phyloP scores from a whole-genome alignment of 2,888 invertebrate genomes.

The Microchrysa polita region DNA sequence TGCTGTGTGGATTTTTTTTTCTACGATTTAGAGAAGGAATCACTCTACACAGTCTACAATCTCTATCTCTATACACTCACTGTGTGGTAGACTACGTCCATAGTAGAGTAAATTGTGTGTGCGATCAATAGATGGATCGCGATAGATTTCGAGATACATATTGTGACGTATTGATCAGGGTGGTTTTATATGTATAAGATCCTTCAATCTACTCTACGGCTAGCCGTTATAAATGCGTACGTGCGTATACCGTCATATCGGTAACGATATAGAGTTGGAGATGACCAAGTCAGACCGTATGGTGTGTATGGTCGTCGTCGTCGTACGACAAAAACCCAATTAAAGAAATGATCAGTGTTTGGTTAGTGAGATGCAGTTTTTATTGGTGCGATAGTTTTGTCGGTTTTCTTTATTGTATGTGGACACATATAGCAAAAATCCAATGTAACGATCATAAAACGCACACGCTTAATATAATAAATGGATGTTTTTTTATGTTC shows the following conservation, averaged over 20 bases:
- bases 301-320: background rate
- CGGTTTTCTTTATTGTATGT: constrained; percentile 33
- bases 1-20: constrained; percentile 47
- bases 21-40: constrained; percentile 31
- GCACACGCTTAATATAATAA: constrained; percentile 22
- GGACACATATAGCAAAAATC: constrained; percentile 20
- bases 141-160: background rate
- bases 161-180: background rate
- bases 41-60: no score
- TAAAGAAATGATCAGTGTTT: constrained; percentile 50
- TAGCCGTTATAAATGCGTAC: background rate
- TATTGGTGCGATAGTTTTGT: constrained; percentile 27
- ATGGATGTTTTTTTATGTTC: background rate
- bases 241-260: no score
- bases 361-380: constrained; percentile 47
- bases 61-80: no score
- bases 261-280: background rate
- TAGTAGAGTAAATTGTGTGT: background rate
- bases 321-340: constrained; percentile 48
- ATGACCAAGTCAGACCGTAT: background rate
- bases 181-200: background rate
- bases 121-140: no score
- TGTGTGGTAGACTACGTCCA: background rate
- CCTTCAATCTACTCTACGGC: background rate
- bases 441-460: constrained; percentile 36